Conservation (phyloP, 2,888 invertebrate genomes). For the Ditylenchus weischeri region DNA sequence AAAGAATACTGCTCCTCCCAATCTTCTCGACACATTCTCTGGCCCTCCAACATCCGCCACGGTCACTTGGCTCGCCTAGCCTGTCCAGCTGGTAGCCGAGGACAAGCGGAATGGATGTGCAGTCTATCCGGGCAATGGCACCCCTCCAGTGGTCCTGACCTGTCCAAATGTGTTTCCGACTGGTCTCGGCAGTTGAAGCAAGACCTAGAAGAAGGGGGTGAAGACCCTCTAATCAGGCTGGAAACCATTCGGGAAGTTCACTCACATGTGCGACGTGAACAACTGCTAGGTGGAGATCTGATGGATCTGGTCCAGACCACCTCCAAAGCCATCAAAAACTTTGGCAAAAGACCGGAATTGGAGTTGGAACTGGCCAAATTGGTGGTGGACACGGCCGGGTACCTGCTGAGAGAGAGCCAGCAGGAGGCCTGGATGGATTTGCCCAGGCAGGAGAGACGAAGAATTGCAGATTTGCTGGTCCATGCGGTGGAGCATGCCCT, state of each 20-base stretch:
- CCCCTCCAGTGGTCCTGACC: slow-evolving; percentile 23
- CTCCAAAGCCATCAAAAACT: slow-evolving; percentile 19
- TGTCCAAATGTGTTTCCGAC: slow-evolving; percentile 29
- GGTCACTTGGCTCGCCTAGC: slow-evolving; percentile 17
- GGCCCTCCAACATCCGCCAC: slow-evolving; percentile 25
- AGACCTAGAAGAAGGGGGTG: slow-evolving; percentile 22
- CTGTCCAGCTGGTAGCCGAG: slow-evolving; percentile 31
- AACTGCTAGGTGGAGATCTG: slow-evolving; percentile 42
- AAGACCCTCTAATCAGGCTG: slow-evolving; percentile 6
- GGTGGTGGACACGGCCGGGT: slow-evolving; percentile 15
- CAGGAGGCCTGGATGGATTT: slow-evolving; percentile 22
- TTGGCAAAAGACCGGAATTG: not conserved
- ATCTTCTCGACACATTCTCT: slow-evolving; percentile 22
- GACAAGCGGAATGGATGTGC: slow-evolving; percentile 44
- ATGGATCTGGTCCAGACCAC: slow-evolving; percentile 35
- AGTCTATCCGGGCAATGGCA: slow-evolving; percentile 38
- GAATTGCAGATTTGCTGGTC: slow-evolving; percentile 7
- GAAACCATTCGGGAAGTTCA: slow-evolving; percentile 21
- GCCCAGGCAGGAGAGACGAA: slow-evolving; percentile 2
- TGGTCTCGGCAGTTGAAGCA: slow-evolving; percentile 23
- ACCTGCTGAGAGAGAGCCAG: slow-evolving; percentile 21
- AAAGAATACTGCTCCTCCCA: slow-evolving; percentile 18
- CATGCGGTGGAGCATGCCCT: not conserved
- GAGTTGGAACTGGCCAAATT: not conserved
- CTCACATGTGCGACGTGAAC: slow-evolving; percentile 15